Base-by-base conservation (phyloP, 2,888 invertebrate genomes). In the Hecatera dysodea region DNA sequence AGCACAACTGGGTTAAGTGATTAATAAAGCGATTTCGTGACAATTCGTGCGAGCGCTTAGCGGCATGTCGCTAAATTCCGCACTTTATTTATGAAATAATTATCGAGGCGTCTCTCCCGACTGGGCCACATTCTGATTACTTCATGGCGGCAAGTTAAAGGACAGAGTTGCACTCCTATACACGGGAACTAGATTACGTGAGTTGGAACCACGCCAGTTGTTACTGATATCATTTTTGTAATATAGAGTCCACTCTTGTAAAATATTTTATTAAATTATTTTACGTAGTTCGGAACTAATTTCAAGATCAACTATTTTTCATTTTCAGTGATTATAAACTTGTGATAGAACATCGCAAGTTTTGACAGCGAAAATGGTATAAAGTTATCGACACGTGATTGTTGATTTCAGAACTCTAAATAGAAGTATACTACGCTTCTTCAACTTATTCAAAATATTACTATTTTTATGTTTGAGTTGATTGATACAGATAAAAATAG, bases 141-240 rank as follows among this genome's bases (percentile, higher is more conserved):
- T 76, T 74, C 46, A 55, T 24, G 15, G 19, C 9, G 44, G 59
- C 57, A 66, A 67, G 29, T 72, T 71, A 63, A 52, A 67, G 48
- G 29, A 64, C 60, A 12, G 60, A 75, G 60, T 80, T 73, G 69
- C 74, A 62, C 60, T 64, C 19, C 42, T 42, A 62, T 33, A 29
- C 44, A 55, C 29, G 52, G 52, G 36, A 75, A 71, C 44, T 57
- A 65, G 56, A 75, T 75, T 65, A 80, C 64, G 60, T 56, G 39
- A 67, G 53, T 66, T 80, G 76, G 81, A 79, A 69, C 29, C 27
- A 29, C 48, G 71, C 76, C 81, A 85, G 50, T 67, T 72, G 52
- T 39, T 33, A 70, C 27, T 73, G 29, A 57, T 56, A 50, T 33
- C 0, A 57, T 64, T 78, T 74, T 62, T 59, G 39, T 57, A 24